Evolutionary conservation across 92 coral and sea anemone genomes (phyloP).

Genomic region (Zoanthus sociatus): DNA sequence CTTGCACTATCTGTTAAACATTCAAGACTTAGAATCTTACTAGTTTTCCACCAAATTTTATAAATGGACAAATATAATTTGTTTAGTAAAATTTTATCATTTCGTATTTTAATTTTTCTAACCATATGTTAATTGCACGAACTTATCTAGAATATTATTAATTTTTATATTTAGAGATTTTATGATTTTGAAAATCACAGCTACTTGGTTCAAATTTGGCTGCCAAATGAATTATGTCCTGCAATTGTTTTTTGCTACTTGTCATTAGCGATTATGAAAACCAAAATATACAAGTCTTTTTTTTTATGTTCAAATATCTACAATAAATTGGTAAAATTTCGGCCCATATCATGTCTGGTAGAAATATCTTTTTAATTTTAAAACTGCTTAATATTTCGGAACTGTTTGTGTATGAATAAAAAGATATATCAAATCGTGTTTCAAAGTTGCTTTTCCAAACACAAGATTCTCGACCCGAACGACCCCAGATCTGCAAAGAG

Average conservation of each 20-base stretch:
- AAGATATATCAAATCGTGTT: neutral
- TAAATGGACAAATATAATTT: neutral
- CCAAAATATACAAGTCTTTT: no score
- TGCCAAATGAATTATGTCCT: no score
- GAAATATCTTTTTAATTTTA: neutral
- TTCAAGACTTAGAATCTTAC: neutral
- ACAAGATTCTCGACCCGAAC: conserved; percentile 30
- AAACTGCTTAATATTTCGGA: neutral
- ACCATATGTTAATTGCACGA: no score
- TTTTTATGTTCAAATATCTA: no score
- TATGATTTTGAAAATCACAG: no score
- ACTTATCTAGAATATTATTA: no score
- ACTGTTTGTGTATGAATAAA: neutral
- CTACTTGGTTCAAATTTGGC: no score
- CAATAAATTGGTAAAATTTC: neutral
- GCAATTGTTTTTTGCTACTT: no score
- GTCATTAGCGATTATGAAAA: no score
- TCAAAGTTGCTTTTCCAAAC: neutral
- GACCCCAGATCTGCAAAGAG: conserved; percentile 22
- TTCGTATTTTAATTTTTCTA: no score
- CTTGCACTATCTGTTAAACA: neutral
- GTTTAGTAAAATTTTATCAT: neutral
- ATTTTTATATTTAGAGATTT: no score
- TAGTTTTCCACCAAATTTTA: neutral
- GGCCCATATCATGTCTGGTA: neutral